phyloP scores from a whole-genome alignment of 2,888 invertebrate genomes.

The Netelia inedita region DNA sequence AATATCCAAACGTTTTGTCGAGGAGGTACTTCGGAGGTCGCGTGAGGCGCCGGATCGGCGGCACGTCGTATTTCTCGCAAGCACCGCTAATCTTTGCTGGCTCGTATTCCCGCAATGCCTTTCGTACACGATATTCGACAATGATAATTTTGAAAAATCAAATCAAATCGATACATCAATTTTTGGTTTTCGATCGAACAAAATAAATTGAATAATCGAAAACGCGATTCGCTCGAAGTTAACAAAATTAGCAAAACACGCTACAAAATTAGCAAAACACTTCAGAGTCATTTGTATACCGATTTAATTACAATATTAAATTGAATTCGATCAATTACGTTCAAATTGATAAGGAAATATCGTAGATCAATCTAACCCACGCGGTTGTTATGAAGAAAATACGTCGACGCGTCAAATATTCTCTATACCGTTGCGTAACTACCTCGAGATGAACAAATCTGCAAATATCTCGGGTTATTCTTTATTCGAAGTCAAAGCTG shows the following conservation, averaged over 20 bases:
- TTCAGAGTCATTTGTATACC: not conserved
- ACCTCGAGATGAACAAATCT: slow-evolving; percentile 32
- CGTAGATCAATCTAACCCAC: slow-evolving; percentile 43
- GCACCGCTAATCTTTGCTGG: slow-evolving; percentile 45
- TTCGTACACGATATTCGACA: slow-evolving; percentile 4
- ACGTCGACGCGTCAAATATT: not conserved
- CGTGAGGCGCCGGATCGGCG: slow-evolving; percentile 73
- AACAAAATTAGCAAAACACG: not conserved
- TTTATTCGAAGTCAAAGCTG: slow-evolving; percentile 25
- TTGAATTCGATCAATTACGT: slow-evolving; percentile 31
- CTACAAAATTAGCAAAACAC: slow-evolving; percentile 21
- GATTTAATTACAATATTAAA: slow-evolving; percentile 40
- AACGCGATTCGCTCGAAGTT: no score
- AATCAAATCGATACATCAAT: no score
- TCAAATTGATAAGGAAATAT: slow-evolving; percentile 51
- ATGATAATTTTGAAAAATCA: not conserved
- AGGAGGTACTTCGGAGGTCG: slow-evolving; percentile 58
- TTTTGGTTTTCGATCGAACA: no score
- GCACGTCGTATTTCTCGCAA: slow-evolving; percentile 42
- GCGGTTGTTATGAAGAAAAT: slow-evolving; percentile 22
- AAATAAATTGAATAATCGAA: no score
- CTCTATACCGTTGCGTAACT: slow-evolving; percentile 27
- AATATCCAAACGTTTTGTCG: slow-evolving; percentile 24
- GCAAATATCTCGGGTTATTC: slow-evolving; percentile 28
- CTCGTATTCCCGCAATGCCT: slow-evolving; percentile 28